Percentiles rank a stretch among this genome's conserved stretches.
Evolutionary conservation across 2,888 invertebrate genomes (phyloP).

Genomic region (Drosophila gaucha): DNA sequence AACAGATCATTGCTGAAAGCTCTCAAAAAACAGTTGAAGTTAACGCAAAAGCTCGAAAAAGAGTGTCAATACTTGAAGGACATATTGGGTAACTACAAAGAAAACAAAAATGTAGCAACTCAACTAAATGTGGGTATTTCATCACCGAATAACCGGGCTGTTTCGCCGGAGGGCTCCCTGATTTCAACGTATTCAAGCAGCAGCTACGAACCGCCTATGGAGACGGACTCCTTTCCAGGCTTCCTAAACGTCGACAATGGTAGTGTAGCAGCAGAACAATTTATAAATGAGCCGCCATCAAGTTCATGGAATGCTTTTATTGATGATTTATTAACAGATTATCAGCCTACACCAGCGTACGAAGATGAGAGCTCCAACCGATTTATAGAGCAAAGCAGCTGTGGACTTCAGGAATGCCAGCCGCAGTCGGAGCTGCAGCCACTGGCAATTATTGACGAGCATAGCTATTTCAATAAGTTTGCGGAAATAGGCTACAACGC

Average conservation of each 20-base stretch:
- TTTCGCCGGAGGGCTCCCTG: conserved; percentile 50
- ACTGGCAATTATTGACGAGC: conserved; percentile 43
- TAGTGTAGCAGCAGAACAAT: conserved; percentile 53
- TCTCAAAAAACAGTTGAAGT: conserved; percentile 85
- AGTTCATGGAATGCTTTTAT: conserved; percentile 64
- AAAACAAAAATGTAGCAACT: conserved; percentile 84
- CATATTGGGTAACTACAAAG: conserved; percentile 86
- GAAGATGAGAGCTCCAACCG: conserved; percentile 52
- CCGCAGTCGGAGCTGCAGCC: conserved; percentile 8
- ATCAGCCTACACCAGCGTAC: conserved; percentile 43
- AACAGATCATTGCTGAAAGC: conserved; percentile 85
- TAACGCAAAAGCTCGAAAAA: conserved; percentile 85
- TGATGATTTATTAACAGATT: conserved; percentile 78
- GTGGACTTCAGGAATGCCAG: conserved; percentile 22
- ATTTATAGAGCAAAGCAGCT: conserved; percentile 49
- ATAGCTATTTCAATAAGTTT: conserved; percentile 61
- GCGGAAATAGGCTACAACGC: conserved; percentile 85
- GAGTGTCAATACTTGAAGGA: conserved; percentile 86
- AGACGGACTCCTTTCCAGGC: conserved; percentile 21
- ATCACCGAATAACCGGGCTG: conserved; percentile 12
- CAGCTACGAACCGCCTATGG: conserved; percentile 41
- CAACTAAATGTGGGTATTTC: conserved; percentile 78
- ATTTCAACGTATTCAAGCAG: conserved; percentile 47
- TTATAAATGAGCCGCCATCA: conserved; percentile 37
- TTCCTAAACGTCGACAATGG: conserved; percentile 57